Evolutionary conservation across 1,140 invertebrate species (phyloP).

Genomic region (Aphelinus atriplicis): DNA sequence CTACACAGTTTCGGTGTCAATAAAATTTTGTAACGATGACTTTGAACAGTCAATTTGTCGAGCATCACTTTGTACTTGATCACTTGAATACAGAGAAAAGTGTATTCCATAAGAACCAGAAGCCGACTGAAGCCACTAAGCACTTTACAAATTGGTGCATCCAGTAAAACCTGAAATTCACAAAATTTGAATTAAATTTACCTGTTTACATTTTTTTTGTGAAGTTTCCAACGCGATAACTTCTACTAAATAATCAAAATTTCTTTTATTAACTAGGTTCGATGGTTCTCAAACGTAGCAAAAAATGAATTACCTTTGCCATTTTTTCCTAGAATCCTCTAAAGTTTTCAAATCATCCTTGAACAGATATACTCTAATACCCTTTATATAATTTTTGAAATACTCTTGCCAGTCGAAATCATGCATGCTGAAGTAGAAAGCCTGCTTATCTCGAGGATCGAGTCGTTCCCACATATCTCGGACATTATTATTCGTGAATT

Average conservation of each 20-base stretch:
- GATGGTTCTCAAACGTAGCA: constrained; percentile 4
- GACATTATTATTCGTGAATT: constrained; percentile 75
- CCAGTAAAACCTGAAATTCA: constrained; percentile 65
- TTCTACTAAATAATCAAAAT: constrained; percentile 21
- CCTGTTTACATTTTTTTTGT: not conserved
- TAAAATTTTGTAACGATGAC: not conserved
- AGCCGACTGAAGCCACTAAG: constrained; percentile 38
- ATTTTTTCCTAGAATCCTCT: constrained; percentile 68
- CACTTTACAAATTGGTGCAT: constrained; percentile 63
- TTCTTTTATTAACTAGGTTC: not conserved
- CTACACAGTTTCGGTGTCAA: constrained; percentile 6
- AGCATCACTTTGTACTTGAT: not conserved
- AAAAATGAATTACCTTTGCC: constrained; percentile 66
- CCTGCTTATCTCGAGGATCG: constrained; percentile 67
- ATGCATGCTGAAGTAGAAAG: constrained; percentile 77
- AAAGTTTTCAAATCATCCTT: constrained; percentile 77
- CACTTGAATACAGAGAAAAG: constrained; percentile 22
- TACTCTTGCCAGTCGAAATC: constrained; percentile 76
- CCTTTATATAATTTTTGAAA: constrained; percentile 73
- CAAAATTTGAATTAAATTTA: constrained; percentile 32
- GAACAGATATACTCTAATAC: constrained; percentile 74
- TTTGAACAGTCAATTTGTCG: constrained; percentile 9
- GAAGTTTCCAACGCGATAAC: too few species aligned
- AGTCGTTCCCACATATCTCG: constrained; percentile 69
- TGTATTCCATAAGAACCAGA: constrained; percentile 49